Conservation (phyloP, 2,113 vertebrate genomes). For the Pteropus alecto region DNA sequence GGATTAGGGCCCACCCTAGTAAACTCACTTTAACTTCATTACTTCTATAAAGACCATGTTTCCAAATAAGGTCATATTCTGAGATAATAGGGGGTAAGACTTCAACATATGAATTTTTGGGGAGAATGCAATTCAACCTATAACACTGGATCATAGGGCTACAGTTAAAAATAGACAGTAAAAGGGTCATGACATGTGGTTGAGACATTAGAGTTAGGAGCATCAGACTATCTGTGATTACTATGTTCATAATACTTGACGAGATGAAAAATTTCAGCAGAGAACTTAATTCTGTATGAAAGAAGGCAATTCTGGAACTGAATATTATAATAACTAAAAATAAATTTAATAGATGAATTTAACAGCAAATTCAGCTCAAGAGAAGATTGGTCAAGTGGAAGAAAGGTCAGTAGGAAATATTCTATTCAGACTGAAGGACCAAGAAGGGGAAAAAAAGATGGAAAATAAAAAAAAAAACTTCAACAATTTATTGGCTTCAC, state of each 20-base stretch:
- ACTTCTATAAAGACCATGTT: not conserved
- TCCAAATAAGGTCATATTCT: conserved; percentile 4
- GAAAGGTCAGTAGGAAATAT: conserved; percentile 4
- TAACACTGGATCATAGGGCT: not conserved
- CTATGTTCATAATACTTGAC: not conserved
- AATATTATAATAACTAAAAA: conserved; percentile 11
- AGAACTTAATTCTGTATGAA: not conserved
- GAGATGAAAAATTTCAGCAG: not conserved
- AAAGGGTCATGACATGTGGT: not conserved
- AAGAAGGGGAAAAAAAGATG: not conserved
- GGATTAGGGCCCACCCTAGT: not conserved
- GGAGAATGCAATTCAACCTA: not conserved
- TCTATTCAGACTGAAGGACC: not conserved
- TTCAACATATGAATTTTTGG: conserved; percentile 1
- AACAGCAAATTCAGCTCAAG: not conserved
- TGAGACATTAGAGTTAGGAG: not conserved
- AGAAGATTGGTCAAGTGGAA: not conserved
- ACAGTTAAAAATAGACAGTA: not conserved
- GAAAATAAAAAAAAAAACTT: not conserved
- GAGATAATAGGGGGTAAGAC: not conserved
- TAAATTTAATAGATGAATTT: not conserved
- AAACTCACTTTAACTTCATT: conserved; percentile 15
- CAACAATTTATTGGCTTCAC: not conserved
- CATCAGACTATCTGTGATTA: not conserved
- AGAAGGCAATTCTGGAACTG: conserved; percentile 25